A percentile compares a stretch with the other conserved stretches of the same genome.
These are phyloP conservation scores for Bombus balteatus DNA, from an alignment of 1,140 invertebrate genomes.

Conservation along the genomic window DNA sequence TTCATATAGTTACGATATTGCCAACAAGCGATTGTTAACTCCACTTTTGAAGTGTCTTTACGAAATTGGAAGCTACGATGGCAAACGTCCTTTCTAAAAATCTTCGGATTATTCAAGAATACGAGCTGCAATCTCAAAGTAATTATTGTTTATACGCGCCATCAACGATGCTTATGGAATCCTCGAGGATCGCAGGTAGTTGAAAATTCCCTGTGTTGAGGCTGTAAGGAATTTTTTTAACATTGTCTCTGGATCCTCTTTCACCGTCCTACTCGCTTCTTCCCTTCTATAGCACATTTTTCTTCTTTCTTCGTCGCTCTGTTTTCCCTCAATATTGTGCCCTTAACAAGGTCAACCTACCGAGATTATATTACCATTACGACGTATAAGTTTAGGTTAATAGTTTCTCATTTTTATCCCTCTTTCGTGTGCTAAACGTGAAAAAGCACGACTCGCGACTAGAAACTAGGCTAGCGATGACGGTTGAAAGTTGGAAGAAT, in stretches of 20 bases:
- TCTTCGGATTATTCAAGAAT: not conserved
- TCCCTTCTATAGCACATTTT: not conserved
- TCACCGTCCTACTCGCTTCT: not conserved
- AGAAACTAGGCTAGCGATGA: not conserved
- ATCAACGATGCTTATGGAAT: not conserved
- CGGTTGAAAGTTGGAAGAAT: not conserved
- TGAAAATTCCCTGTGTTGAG: conserved; percentile 15
- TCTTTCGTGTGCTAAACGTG: conserved; percentile 46
- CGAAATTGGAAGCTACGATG: not conserved
- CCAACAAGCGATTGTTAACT: not conserved
- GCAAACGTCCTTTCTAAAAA: no score
- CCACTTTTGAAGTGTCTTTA: not conserved
- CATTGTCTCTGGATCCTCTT: conserved; percentile 46
- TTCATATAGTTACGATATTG: not conserved
- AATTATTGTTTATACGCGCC: conserved; percentile 16
- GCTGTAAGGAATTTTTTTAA: conserved; percentile 35
- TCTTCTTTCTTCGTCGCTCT: not conserved
- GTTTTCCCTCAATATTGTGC: conserved; percentile 45
- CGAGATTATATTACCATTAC: conserved; percentile 73
- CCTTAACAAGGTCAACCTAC: conserved; percentile 74
- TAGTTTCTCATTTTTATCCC: conserved; percentile 69
- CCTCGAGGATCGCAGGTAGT: not conserved
- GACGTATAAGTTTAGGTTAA: conserved; percentile 73
- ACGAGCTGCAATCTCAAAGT: not conserved
- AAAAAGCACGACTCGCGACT: conserved; percentile 51